A percentile compares a stretch with the other conserved stretches of the same genome.
phyloP scores from a whole-genome alignment of 2,888 invertebrate genomes.

The Argyra leucocephala region DNA sequence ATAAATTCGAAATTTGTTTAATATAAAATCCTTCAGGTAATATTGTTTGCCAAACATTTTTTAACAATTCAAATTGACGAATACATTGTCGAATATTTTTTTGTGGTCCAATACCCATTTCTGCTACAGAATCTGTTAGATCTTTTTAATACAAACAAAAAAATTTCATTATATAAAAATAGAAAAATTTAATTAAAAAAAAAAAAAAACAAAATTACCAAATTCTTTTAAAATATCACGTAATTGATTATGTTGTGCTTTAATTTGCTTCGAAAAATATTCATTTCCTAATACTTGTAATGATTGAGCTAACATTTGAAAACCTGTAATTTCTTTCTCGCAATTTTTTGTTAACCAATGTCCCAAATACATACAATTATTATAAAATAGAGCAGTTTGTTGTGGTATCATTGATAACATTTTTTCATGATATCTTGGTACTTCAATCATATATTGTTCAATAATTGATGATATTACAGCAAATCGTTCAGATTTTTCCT shows the following conservation, averaged over 20 bases:
- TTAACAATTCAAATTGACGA: conserved; percentile 70
- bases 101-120: conserved; percentile 44
- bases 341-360: conserved; percentile 61
- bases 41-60: conserved; percentile 81
- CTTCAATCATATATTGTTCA: conserved; percentile 65
- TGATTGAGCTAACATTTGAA: conserved; percentile 57
- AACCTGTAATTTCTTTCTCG: conserved; percentile 47
- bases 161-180: background rate
- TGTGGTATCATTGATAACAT: conserved; percentile 77
- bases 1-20: conserved; percentile 52
- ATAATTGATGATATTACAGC: conserved; percentile 63
- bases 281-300: conserved; percentile 60
- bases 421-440: conserved; percentile 70
- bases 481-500: conserved; percentile 51
- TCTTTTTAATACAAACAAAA: conserved; percentile 24
- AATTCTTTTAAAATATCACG: conserved; percentile 65
- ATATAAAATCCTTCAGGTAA: conserved; percentile 69
- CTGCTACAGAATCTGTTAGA: conserved; percentile 33
- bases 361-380: conserved; percentile 83
- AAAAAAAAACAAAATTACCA: conserved; percentile 44
- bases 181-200: background rate
- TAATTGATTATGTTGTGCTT: conserved; percentile 65
- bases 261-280: conserved; percentile 63
- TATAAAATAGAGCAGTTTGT: conserved; percentile 75
- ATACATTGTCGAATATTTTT: conserved; percentile 73